Evolutionary conservation across 2,888 invertebrate species (phyloP).

Genomic region (Allophyes oxyacanthae): DNA sequence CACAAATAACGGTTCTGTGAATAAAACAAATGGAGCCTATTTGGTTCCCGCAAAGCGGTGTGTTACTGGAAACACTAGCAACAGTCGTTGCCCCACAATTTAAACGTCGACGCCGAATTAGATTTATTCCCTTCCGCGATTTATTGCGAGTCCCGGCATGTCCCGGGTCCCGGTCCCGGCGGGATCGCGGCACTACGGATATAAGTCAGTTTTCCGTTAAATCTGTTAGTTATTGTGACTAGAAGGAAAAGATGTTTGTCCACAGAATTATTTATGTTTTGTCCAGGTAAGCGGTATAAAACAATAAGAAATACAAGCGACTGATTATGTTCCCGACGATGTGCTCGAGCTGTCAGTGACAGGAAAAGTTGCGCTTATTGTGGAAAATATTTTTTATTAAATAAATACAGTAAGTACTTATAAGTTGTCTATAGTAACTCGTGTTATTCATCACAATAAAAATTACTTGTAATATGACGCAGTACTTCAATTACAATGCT

Average conservation of each 20-base stretch:
- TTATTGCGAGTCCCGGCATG: conserved; percentile 64
- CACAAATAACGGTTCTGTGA: conserved; percentile 44
- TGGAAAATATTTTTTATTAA: too few relatives aligned
- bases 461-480: neutral
- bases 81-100: conserved; percentile 71
- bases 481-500: neutral
- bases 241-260: conserved; percentile 2
- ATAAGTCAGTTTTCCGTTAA: conserved; percentile 38
- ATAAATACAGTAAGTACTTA: too few relatives aligned
- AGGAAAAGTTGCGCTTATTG: too few relatives aligned
- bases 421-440: too few relatives aligned
- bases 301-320: too few relatives aligned
- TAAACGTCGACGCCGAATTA: conserved; percentile 81
- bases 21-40: conserved; percentile 54
- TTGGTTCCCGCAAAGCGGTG: conserved; percentile 43
- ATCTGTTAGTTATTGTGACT: conserved; percentile 29
- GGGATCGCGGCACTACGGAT: conserved; percentile 41
- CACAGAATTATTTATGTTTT: conserved; percentile 2
- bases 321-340: too few relatives aligned
- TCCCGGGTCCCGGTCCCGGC: conserved; percentile 34
- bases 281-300: too few relatives aligned
- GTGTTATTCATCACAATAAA: neutral
- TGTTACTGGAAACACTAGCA: conserved; percentile 62
- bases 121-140: conserved; percentile 79
- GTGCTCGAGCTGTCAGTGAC: too few relatives aligned